A percentile compares a stretch with the other conserved stretches of the same genome.
Conservation (phyloP, 92 coral and sea anemone genomes). For the Nematostella vectensis region DNA sequence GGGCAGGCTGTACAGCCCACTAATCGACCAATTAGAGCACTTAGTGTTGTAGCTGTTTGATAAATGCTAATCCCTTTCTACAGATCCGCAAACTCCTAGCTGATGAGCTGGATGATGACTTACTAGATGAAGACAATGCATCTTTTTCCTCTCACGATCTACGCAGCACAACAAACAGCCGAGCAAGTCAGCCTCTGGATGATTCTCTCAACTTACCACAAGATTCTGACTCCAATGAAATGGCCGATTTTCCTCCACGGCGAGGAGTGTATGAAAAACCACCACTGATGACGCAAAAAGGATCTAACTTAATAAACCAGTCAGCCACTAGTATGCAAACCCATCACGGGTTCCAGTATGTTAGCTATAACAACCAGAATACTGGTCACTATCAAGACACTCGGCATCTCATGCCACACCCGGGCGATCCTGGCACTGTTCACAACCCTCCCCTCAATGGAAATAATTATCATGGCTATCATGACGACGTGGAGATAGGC, state of each 20-base stretch:
- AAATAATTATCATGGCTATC: conserved; percentile 9
- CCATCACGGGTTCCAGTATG: conserved; percentile 10
- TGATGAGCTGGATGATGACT: conserved; percentile 85
- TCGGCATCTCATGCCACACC: too few species aligned
- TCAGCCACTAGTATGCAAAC: background rate
- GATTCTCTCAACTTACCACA: conserved; percentile 40
- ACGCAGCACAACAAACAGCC: conserved; percentile 71
- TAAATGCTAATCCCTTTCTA: too few species aligned
- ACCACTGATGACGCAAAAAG: conserved; percentile 61
- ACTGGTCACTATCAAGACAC: background rate
- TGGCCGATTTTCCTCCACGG: conserved; percentile 41
- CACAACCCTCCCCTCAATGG: background rate
- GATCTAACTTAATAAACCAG: conserved; percentile 21
- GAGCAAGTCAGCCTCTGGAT: conserved; percentile 67
- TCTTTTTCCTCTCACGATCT: conserved; percentile 90
- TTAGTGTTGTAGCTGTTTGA: too few species aligned
- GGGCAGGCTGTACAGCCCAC: too few species aligned
- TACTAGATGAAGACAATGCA: conserved; percentile 87
- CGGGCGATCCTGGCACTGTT: background rate
- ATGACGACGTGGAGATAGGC: conserved; percentile 7
- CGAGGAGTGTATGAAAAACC: conserved; percentile 72
- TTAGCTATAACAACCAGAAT: background rate
- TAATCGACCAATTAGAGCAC: too few species aligned
- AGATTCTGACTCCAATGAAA: conserved; percentile 18
- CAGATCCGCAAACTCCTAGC: conserved; percentile 81